Base-by-base conservation (phyloP, 1,140 invertebrate genomes). In the Triops cancriformis region DNA sequence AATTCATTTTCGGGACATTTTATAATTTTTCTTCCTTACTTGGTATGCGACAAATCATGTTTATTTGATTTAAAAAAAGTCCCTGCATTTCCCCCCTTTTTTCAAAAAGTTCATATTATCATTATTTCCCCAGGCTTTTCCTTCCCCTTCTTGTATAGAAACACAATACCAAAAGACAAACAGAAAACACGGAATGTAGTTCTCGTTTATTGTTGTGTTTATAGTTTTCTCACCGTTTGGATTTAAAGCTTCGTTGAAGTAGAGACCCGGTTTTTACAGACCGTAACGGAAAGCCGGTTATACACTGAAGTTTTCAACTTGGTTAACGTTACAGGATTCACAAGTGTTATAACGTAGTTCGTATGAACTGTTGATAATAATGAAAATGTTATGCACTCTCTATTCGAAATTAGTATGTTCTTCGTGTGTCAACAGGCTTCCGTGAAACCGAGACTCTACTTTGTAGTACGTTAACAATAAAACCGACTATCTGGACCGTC, bases 131-230 rank as follows among this genome's bases (percentile, higher is more conserved):
- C n/a, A 64, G 51, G 51, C 51, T 64, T 64, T 64, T 23, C 51
- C 23, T 64, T 64, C 51, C 51, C 51, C 51, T 64, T 64, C 51
- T 64, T 64, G 51, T 64, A 64, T 64, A 64, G 51, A 64, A 64
- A 64, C 51, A 64, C 51, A 64, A 64, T 64, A 64, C 51, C 51
- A 64, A 64, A 64, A 64, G 31, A 37, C 31, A 37, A 37, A 37
- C 2, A 64, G 23, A 64, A 64, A 64, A 64, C 51, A 64, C 51
- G 18, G 51, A 23, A 18, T n/a, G 51, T 64, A 64, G 23, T 64
- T n/a, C 6, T 64, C 18, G 14, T 23, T 64, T 23, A n/a, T 64
- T 64, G 23, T 64, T 64, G 14, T 64, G 14, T 23, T 64, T 23
- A 64, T 7, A 5, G 7, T 64, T 64, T 64, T 64, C 51, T 37